These are phyloP conservation scores for Auanema freiburgensis DNA, from an alignment of 2,888 invertebrate genomes.

Conservation along the genomic window DNA sequence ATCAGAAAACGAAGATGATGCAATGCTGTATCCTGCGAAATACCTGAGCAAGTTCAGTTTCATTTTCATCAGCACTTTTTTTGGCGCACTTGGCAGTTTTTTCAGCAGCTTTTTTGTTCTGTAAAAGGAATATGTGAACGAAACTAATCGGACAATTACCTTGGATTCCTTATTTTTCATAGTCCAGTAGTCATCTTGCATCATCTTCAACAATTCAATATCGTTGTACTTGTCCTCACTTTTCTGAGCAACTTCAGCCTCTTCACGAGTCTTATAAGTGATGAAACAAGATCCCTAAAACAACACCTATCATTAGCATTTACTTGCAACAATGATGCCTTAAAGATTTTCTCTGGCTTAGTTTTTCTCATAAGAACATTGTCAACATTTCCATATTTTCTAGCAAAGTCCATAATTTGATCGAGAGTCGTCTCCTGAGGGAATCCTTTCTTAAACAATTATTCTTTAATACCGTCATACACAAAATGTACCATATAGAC, in stretches of 20 bases:
- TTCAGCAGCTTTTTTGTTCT: slow-evolving; percentile 41
- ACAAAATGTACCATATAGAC: slow-evolving; percentile 73
- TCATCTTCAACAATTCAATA: slow-evolving; percentile 56
- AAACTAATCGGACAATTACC: not conserved
- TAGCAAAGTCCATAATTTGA: slow-evolving; percentile 76
- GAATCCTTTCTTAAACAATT: slow-evolving; percentile 72
- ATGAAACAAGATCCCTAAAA: slow-evolving; percentile 85
- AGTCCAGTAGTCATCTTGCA: slow-evolving; percentile 62
- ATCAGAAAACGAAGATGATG: not conserved
- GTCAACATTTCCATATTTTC: slow-evolving; percentile 74
- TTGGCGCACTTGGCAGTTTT: slow-evolving; percentile 33
- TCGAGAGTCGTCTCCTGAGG: slow-evolving; percentile 72
- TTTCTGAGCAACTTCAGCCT: slow-evolving; percentile 77
- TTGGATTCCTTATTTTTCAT: slow-evolving; percentile 47
- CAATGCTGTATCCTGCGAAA: not conserved
- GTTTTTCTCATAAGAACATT: slow-evolving; percentile 70
- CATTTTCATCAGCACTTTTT: slow-evolving; percentile 44
- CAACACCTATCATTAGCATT: too few relatives aligned
- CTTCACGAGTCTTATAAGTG: slow-evolving; percentile 80
- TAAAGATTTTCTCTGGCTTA: slow-evolving; percentile 63
- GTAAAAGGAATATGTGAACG: not conserved
- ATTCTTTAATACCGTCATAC: slow-evolving; percentile 10
- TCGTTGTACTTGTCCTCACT: slow-evolving; percentile 74
- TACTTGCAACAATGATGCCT: too few relatives aligned
- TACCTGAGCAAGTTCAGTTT: slow-evolving; percentile 32